phyloP scores from a whole-genome alignment of 2,797 vertebrate species.

The Chelonia mydas region DNA sequence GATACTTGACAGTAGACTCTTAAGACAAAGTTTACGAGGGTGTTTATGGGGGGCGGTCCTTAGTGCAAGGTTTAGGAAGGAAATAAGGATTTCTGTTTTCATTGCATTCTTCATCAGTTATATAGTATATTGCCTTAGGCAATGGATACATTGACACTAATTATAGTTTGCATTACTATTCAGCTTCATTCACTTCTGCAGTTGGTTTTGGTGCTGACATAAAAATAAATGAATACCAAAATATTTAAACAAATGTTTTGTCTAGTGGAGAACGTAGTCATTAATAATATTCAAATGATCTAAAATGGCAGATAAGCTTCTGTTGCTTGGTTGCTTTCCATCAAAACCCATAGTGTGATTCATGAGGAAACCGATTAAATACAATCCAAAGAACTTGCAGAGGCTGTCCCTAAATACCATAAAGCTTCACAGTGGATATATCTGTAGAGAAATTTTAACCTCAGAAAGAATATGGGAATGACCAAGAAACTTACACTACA shows the following conservation, averaged over 20 bases:
- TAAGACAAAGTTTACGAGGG: conserved; percentile 53
- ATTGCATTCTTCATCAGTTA: conserved; percentile 73
- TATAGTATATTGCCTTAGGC: conserved; percentile 76
- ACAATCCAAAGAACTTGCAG: conserved; percentile 52
- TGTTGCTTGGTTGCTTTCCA: conserved; percentile 50
- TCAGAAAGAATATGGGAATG: neutral
- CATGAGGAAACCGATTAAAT: conserved; percentile 69
- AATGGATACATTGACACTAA: conserved; percentile 60
- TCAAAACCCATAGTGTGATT: conserved; percentile 70
- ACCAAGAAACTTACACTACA: conserved; percentile 7
- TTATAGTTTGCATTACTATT: conserved; percentile 62
- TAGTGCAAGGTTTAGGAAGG: conserved; percentile 74
- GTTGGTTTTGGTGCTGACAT: conserved; percentile 71
- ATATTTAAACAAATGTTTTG: conserved; percentile 75
- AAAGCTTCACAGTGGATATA: conserved; percentile 43
- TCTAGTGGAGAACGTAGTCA: conserved; percentile 59
- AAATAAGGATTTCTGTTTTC: conserved; percentile 39
- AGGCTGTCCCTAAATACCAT: conserved; percentile 55
- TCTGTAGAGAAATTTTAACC: conserved; percentile 25
- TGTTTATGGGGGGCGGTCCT: conserved; percentile 65
- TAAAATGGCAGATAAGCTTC: conserved; percentile 66
- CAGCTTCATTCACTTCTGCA: conserved; percentile 60
- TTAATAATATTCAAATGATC: conserved; percentile 65
- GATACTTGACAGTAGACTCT: conserved; percentile 36
- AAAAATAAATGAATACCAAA: conserved; percentile 73